Base-by-base conservation (phyloP, 2,888 invertebrate genomes). In the Ophion slaviceki region DNA sequence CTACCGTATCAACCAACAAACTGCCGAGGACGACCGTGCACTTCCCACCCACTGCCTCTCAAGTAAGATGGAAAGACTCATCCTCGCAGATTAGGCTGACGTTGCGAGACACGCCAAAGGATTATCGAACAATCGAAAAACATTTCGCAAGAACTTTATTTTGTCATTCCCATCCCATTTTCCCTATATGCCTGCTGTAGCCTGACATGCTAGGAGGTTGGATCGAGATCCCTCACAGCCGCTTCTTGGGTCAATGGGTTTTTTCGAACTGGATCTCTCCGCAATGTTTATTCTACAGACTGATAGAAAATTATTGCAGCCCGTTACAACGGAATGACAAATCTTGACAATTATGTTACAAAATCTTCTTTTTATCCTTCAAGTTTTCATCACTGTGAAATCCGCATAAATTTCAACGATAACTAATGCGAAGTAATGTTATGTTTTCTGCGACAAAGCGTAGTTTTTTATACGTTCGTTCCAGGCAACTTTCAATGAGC, bases 71-170 rank as follows among this genome's bases (percentile, higher is more conserved):
- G 70, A 62, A 40, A 74, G 62, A 77, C 45, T 59, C 74, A 62
- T 86, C 72, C 77, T 82, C 59, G 57, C 74, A 66, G 76, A 77
- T 80, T 80, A 83, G 80, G 76, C 77, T 85, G 80, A 77, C 80
- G 79, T 72, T 77, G 77, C 76, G 80, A 82, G 80, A 80, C 47
- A 83, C 75, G 66, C 76, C 59, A 68, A 77, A 68, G 76, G 82
- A 86, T 82, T 82, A 82, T 77, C 57, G 40, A 82, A 45, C 72
- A 68, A 79, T 77, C 72, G 75, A n/a, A 62, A 66, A 80, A 74
- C 57, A n/a, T 77, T 82, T 74, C 45, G 57, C 24, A 62, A 47
- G 57, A 77, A 80, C 59, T 70, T 53, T 36, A 72, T 82, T 79
- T 71, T 45, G 57, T 78, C 64, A 53, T 68, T 53, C 20, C 7